Percentiles rank a stretch among this genome's conserved stretches.
Conservation (phyloP, 1,140 invertebrate genomes). For the Diorhabda elongata region DNA sequence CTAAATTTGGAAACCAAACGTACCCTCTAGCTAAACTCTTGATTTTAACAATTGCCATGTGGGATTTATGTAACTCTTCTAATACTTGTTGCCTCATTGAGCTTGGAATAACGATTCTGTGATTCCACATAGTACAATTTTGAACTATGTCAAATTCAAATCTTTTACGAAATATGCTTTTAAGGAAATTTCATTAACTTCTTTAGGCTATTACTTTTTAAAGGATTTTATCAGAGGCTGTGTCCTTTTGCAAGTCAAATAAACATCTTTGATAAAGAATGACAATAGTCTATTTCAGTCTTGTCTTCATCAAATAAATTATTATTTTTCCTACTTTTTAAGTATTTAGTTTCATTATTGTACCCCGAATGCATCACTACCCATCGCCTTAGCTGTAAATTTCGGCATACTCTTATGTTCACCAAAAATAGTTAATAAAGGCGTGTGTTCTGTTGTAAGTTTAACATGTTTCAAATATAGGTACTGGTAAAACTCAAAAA, state of each 20-base stretch:
- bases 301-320: background rate
- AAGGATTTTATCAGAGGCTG: background rate
- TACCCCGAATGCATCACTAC: background rate
- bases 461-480: conserved; percentile 22
- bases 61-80: conserved; percentile 40
- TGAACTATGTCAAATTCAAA: background rate
- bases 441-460: background rate
- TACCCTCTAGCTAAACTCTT: conserved; percentile 7
- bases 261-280: background rate
- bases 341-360: conserved; percentile 21
- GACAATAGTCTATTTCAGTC: background rate
- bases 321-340: background rate
- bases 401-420: conserved; percentile 12
- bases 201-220: background rate
- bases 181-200: background rate
- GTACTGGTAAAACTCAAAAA: conserved; percentile 45
- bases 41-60: conserved; percentile 42
- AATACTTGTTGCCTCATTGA: conserved; percentile 28
- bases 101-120: conserved; percentile 34
- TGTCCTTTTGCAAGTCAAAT: background rate
- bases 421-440: conserved; percentile 6
- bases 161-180: background rate
- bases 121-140: conserved; percentile 31
- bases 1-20: conserved; percentile 37
- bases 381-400: conserved; percentile 8